Evolutionary conservation across 2,888 invertebrate genomes (phyloP), one percentile per base, ranked within the genome.

Genomic region (Drosophila gaucha): DNA sequence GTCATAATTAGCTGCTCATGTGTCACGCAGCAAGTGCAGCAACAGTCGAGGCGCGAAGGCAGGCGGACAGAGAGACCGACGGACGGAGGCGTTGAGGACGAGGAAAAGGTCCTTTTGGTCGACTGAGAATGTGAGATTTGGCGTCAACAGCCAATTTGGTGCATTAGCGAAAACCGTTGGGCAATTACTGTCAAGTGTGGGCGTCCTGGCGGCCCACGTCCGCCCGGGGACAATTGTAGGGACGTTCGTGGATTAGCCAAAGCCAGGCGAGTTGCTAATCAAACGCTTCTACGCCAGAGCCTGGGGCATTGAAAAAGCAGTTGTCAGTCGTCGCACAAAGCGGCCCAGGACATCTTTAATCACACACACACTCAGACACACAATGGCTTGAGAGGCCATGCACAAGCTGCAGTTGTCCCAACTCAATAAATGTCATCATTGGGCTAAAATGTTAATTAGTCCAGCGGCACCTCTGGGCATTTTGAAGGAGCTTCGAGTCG

Each of bases 151-250:
- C 79, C 89, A 84, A 89, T 80, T 89, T 84, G 73, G 56, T 70
- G 79, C 80, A 87, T 89, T 89, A 88, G 88, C 89, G 86, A 71
- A 79, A 84, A 74, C 78, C 79, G 86, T 88, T 80, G 79, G 72
- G 60, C 87, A 89, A 87, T 87, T 89, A 87, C 69, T 82, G 88
- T 87, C 87, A 86, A 73, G 66, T 67, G 70, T 55, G 31, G 20
- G 31, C n/a, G 33, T 12, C 10, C n/a, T n/a, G 22, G 22, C 22
- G 35, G 59, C 33, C 58, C 31, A 46, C 33, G 20, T 18, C 33
- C 33, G 67, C 55, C 55, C 43, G n/a, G 72, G 72, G 57, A 66
- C 22, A 10, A 22, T 59, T 55, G 47, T 10, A 39, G 59, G 57
- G n/a, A n/a, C n/a, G n/a, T 47, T 50, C 57, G 30, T 41, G 86